Evolutionary conservation across 2,113 vertebrate species (phyloP).

Genomic region (Vimba vimba): DNA sequence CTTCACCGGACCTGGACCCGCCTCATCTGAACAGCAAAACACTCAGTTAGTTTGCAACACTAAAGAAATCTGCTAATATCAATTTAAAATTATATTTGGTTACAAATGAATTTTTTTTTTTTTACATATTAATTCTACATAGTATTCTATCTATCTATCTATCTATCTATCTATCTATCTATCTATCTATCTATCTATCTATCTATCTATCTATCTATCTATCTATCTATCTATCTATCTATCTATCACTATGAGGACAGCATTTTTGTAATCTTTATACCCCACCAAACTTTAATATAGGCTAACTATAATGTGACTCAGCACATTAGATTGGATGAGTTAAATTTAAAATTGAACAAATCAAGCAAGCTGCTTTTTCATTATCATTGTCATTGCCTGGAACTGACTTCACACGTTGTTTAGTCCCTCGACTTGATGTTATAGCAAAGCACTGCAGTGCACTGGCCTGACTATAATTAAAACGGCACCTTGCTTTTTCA

Average conservation of each 20-base stretch:
- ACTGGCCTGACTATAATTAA: conserved; percentile 20
- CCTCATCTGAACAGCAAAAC: conserved; percentile 77
- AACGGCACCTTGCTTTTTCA: conserved; percentile 14
- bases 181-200: rapidly evolving
- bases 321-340: neutral
- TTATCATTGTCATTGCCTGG: neutral
- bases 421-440: neutral
- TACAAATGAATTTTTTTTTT: no score
- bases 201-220: rapidly evolving
- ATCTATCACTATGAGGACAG: neutral
- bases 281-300: neutral
- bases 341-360: neutral
- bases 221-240: no score
- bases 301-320: neutral
- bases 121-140: no score
- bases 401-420: conserved; percentile 2
- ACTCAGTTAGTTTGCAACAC: neutral
- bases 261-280: neutral
- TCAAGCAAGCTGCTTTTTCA: neutral
- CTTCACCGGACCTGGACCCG: conserved; percentile 85
- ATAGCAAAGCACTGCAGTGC: conserved; percentile 7
- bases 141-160: neutral
- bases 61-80: neutral
- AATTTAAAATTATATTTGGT: neutral
- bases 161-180: no score